Base-by-base conservation (phyloP, 2,888 invertebrate genomes). In the Noctua janthina region DNA sequence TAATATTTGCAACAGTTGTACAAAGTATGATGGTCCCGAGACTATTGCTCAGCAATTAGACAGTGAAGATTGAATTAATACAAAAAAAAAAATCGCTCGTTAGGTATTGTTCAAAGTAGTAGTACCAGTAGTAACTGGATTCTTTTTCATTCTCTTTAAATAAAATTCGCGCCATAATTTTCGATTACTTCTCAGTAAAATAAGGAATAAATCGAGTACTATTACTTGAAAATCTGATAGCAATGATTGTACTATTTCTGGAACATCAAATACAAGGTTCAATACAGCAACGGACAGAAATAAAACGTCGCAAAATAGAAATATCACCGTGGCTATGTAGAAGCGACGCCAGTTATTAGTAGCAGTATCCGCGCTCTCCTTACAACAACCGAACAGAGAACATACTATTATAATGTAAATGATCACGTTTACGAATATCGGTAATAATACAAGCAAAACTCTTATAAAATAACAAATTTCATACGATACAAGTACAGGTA, bases 241-340 rank as follows among this genome's bases (percentile, higher is more conserved):
- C 4, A 77, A 7, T 23, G 56, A 8, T 59, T 49, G 29, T n/a
- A 15, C 20, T 11, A 64, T 20, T 29, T 10, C 5, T 51, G 62
- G n/a, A 23, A 76, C 8, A 6, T 17, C 6, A 10, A 51, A 29
- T 17, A 64, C 29, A 62, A 8, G 1, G 1, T 7, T 10, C 29
- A 62, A 39, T 51, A 76, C 20, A 10, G 46, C 6, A 39, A 3
- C 20, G 3, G 20, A 76, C 15, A 77, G 8, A 4, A 77, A 59
- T 39, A 76, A 8, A 10, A 75, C 23, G 20, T 74, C 76, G 29
- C 76, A 46, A 13, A 76, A 74, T 8, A 76, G 8, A 51, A 76
- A 76, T 35, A 76, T 74, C 35, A 79, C 49, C 3, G 66, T 56
- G 1, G 79, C 79, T 59, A 79, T 71, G 29, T 79, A 79, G 23